Evolutionary conservation across 1,140 invertebrate species (phyloP).

Genomic region (Cylas formicarius): DNA sequence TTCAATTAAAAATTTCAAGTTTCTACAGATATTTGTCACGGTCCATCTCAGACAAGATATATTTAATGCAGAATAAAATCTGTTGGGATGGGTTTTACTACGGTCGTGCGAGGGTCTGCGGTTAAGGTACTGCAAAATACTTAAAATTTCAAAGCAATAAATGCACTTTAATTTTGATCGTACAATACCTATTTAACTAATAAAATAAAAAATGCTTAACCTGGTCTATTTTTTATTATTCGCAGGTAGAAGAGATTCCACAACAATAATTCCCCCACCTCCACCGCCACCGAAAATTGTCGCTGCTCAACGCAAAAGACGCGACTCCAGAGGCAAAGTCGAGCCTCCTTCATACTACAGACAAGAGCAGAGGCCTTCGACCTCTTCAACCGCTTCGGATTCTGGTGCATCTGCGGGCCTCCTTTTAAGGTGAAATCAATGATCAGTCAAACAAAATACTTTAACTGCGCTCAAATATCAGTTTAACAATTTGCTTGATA

Average conservation of each 20-base stretch:
- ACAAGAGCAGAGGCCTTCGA: constrained; percentile 66
- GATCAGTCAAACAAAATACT: constrained; percentile 1
- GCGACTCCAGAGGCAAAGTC: constrained; percentile 48
- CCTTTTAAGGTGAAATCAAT: constrained; percentile 1
- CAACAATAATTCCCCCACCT: constrained; percentile 42
- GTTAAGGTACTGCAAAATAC: too few species aligned
- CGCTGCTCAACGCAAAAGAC: constrained; percentile 54
- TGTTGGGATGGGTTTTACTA: too few species aligned
- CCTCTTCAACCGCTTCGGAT: constrained; percentile 67
- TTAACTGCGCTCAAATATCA: not conserved
- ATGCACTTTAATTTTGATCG: too few species aligned
- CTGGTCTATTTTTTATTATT: too few species aligned
- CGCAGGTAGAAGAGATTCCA: constrained; percentile 57
- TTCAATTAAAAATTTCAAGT: too few species aligned
- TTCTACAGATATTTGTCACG: too few species aligned
- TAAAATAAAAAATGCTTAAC: too few species aligned
- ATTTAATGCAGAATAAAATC: too few species aligned
- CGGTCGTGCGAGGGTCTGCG: too few species aligned
- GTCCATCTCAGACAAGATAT: too few species aligned
- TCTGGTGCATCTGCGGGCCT: constrained; percentile 43
- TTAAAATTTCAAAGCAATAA: too few species aligned
- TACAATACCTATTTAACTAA: too few species aligned
- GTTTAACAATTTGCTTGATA: not conserved
- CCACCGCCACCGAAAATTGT: constrained; percentile 53
- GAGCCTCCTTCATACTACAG: constrained; percentile 42